phyloP scores from a whole-genome alignment of 2,113 vertebrate genomes.

The Corythaixoides concolor region DNA sequence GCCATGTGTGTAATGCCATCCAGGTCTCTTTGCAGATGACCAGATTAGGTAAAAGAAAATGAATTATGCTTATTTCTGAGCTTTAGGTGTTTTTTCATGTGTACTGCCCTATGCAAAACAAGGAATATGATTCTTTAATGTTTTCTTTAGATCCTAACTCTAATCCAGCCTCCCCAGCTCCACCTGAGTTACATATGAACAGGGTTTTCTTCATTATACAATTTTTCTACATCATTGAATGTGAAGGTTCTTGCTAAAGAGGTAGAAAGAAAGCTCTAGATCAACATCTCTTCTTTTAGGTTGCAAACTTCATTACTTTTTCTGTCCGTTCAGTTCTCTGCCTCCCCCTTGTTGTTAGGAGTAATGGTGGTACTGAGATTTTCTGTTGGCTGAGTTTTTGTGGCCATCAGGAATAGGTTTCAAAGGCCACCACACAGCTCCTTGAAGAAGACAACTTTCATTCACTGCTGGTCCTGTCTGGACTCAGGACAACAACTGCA shows the following conservation, averaged over 20 bases:
- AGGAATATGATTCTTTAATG: constrained; percentile 35
- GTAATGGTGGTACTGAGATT: neutral
- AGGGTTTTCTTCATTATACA: fast-evolving
- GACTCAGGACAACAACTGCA: neutral
- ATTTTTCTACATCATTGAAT: neutral
- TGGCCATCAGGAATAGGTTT: neutral
- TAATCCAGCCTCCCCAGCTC: constrained; percentile 37
- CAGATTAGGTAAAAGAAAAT: constrained; percentile 48
- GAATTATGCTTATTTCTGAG: constrained; percentile 56
- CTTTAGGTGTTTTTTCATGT: constrained; percentile 35
- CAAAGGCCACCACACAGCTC: neutral
- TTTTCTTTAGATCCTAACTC: constrained; percentile 50
- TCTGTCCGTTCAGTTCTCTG: neutral
- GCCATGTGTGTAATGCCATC: neutral
- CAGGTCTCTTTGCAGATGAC: constrained; percentile 21
- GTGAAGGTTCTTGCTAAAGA: neutral
- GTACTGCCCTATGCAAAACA: constrained; percentile 50
- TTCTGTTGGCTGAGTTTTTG: neutral
- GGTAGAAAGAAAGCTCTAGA: neutral
- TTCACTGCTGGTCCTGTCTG: neutral
- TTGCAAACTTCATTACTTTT: neutral
- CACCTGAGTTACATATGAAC: neutral
- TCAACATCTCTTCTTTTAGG: neutral
- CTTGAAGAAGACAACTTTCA: neutral
- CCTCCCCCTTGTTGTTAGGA: neutral